Evolutionary conservation across 2,888 invertebrate species (phyloP).

Genomic region (Fabriciana adippe): DNA sequence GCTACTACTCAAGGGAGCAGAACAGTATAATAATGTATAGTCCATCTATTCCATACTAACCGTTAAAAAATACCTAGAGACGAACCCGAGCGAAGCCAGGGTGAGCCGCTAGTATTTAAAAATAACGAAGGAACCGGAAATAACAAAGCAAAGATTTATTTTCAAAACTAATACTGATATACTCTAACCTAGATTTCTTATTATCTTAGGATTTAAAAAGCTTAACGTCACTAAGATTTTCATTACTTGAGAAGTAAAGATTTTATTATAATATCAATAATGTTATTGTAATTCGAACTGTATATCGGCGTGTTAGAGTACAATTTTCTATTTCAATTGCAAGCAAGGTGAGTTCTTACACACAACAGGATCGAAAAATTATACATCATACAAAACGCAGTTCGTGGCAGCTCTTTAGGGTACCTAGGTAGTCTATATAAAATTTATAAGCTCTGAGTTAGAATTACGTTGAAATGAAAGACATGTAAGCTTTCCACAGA

Average conservation of each 20-base stretch:
- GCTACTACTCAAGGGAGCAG: too few species aligned
- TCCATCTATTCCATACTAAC: too few species aligned
- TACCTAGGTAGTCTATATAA: neutral
- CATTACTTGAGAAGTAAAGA: conserved; percentile 2
- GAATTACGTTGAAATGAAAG: neutral
- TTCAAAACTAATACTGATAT: too few species aligned
- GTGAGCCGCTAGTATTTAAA: too few species aligned
- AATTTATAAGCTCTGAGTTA: neutral
- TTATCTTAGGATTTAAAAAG: too few species aligned
- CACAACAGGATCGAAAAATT: conserved; percentile 18
- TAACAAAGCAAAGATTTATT: too few species aligned
- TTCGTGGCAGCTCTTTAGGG: neutral
- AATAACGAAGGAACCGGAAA: too few species aligned
- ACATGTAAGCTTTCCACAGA: neutral
- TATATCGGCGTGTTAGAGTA: neutral
- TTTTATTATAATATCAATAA: conserved; percentile 4
- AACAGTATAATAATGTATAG: too few species aligned
- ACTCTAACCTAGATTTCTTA: too few species aligned
- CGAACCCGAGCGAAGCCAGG: too few species aligned
- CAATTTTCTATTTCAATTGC: neutral
- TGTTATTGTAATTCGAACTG: neutral
- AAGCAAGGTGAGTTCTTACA: conserved; percentile 1
- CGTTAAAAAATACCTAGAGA: too few species aligned
- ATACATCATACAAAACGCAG: conserved; percentile 21
- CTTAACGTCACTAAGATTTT: neutral